Evolutionary conservation across 2,113 vertebrate species (phyloP), one percentile per base, ranked within the genome.

Genomic region (Apistogramma diplotaenia): DNA sequence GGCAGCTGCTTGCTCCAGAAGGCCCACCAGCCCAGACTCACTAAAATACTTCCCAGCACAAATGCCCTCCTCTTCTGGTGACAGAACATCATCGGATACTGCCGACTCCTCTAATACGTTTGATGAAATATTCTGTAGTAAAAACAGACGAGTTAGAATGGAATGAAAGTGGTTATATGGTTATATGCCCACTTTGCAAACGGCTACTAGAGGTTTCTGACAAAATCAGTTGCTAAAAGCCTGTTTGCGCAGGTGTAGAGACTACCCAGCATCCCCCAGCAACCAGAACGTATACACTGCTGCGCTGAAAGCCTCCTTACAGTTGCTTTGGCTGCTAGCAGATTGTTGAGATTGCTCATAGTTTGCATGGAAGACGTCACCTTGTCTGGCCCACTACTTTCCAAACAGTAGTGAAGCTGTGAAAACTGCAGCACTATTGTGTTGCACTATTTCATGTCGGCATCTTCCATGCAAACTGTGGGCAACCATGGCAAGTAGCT

Each of bases 1-100:
- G 61, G 95, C 85, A 7, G 97, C 95, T 1, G 97, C 97, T 89
- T 97, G 96, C 80, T 98, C 97, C 83, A 98, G 92, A 79, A 98
- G 95, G 31, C 96, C 97, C 77, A 98, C 96, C 72, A 98, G 89
- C 27, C 97, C 97, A 19, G 96, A 95, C 88, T 97, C 97, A 0
- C 97, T 98, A 92, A 98, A 98, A 90, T 96, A 97, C 76, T 98
- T 98, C 79, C 97, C 97, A 1, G 97, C 95, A 87, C 97, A 98
- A 91, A 98, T 97, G 58, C 97, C 97, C 84, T 98, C 97, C 91
- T 97, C 97, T 23, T 97, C 97, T 0, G 97, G 97, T 0, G 97
- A 97, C 78, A 98, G 91, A 79, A 98, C 94, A 67, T 98, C 97
- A 57, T 98, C 97, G 0, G 97, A 98, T 79, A 98, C 95, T 0